Percentiles rank a stretch among this genome's conserved stretches.
Conservation (phyloP, 2,797 vertebrate genomes). For the Rhynchonycteris naso region DNA sequence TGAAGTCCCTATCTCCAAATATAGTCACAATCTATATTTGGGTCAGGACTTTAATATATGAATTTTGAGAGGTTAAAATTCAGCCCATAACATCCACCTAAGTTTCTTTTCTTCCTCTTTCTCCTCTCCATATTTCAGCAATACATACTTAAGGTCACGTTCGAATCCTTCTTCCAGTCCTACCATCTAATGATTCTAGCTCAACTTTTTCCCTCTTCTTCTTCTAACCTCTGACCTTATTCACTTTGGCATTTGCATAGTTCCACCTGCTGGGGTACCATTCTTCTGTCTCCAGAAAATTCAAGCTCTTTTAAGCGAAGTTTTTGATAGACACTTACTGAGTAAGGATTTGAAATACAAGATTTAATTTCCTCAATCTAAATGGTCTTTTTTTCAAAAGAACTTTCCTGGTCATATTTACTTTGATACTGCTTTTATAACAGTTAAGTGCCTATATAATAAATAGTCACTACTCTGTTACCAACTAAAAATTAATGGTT, state of each 20-base stretch:
- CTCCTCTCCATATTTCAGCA: conserved; percentile 17
- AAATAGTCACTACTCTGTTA: background rate
- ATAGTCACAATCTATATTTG: background rate
- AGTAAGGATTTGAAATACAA: background rate
- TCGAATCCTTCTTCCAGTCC: background rate
- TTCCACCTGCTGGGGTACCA: background rate
- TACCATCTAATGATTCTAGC: background rate
- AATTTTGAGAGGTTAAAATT: background rate
- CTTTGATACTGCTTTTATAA: background rate
- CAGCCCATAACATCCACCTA: background rate
- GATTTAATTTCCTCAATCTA: background rate
- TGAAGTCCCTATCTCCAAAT: background rate
- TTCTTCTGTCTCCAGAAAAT: background rate
- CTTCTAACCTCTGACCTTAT: background rate
- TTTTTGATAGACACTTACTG: background rate
- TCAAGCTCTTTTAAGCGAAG: background rate
- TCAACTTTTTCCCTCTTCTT: background rate
- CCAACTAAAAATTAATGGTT: background rate
- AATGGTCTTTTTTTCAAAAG: background rate
- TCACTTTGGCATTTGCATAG: background rate
- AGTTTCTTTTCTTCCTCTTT: background rate
- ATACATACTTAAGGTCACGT: background rate
- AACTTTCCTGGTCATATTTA: background rate
- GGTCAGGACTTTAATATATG: background rate
- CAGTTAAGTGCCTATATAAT: background rate